Conservation (phyloP, 2,888 invertebrate genomes). For the Diploptera punctata region DNA sequence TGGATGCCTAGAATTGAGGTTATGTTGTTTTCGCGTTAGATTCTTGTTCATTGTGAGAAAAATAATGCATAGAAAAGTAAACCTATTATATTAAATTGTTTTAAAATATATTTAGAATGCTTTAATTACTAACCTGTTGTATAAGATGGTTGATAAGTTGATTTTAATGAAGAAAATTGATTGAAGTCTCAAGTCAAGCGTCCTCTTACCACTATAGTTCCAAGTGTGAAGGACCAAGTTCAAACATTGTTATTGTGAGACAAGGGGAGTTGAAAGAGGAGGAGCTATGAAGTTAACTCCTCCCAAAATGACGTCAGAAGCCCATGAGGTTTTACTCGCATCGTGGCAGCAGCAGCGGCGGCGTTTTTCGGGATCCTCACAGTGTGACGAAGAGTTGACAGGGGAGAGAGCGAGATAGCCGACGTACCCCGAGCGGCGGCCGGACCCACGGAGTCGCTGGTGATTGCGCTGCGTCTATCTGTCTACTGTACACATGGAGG, state of each 20-base stretch:
- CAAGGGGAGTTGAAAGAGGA: slow-evolving; percentile 27
- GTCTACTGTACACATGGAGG: slow-evolving; percentile 20
- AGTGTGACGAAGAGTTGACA: slow-evolving; percentile 42
- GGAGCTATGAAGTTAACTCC: slow-evolving; percentile 40
- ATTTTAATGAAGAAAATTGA: not conserved
- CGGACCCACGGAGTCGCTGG: slow-evolving; percentile 42
- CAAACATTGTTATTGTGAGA: too few species aligned
- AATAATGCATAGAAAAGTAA: not conserved
- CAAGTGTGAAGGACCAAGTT: slow-evolving; percentile 25
- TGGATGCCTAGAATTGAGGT: slow-evolving; percentile 29
- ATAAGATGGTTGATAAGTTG: not conserved
- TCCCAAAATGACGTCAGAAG: slow-evolving; percentile 42
- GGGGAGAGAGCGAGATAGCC: slow-evolving; percentile 26
- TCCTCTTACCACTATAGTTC: slow-evolving; percentile 28
- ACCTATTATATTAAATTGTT: not conserved
- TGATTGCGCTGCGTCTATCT: slow-evolving; percentile 42
- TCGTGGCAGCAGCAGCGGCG: slow-evolving; percentile 35
- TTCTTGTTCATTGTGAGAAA: too few species aligned
- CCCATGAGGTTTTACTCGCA: slow-evolving; percentile 43
- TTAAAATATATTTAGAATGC: not conserved
- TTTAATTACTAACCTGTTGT: not conserved
- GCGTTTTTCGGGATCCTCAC: slow-evolving; percentile 35
- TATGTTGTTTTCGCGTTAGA: not conserved
- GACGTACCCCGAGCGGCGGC: slow-evolving; percentile 30
- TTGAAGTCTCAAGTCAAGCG: not conserved